Base-by-base conservation (phyloP, 2,113 vertebrate genomes). In the Callorhinus ursinus region DNA sequence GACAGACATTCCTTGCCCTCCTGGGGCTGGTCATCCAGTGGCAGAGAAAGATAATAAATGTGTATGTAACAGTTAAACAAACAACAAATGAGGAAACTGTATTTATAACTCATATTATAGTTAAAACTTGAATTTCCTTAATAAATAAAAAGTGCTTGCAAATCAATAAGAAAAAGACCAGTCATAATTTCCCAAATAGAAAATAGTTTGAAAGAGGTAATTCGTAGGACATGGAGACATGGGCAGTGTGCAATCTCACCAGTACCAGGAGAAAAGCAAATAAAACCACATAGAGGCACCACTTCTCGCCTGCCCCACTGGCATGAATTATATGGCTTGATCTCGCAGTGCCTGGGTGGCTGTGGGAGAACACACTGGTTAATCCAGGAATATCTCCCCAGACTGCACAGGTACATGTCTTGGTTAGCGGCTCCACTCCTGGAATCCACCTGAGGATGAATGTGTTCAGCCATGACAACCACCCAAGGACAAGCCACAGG, bases 211-310 rank as follows among this genome's bases (percentile, higher is more conserved):
- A 67, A 55, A 31, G 4, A 26, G 14, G 3, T 6, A 1, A 24
- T 1, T 26, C 10, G 0, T 24, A 5, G 53, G 88, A 36, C 10
- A 5, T 0, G 26, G 33, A 49, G 71, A 28, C 51, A 0, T 0
- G n/a, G 13, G 42, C n/a, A 14, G 36, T 0, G 12, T 8, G 9
- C 18, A 13, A 1, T 19, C 0, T 63, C 28, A 15, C 55, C 1
- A 1, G 33, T 0, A 5, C 19, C 0, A 4, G 42, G 36, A 18
- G 46, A 11, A 18, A 19, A 28, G 88, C 72, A 5, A 12, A 33
- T 9, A 4, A 9, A 46, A 2, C 2, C 7, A 10, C 42, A 28
- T 5, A 6, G 22, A 21, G 49, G 14, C 2, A 16, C 33, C 3
- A 0, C 9, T 19, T 8, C 51, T 49, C 7, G 2, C 18, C 49